phyloP scores from a whole-genome alignment of 2,797 vertebrate species.

The Girardinus metallicus region DNA sequence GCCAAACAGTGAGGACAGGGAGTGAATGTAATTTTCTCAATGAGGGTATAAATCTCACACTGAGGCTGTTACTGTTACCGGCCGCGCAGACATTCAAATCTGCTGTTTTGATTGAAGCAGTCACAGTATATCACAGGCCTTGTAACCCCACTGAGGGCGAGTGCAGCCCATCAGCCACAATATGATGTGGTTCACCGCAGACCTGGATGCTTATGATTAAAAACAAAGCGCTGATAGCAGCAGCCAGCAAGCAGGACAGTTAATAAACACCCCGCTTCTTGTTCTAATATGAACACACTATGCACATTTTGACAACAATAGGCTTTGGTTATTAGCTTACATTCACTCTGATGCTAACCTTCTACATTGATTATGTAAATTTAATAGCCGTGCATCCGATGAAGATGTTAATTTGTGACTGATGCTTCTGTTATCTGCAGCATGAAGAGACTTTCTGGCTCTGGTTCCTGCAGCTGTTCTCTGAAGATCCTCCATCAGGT shows the following conservation, averaged over 20 bases:
- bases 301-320: conserved; percentile 57
- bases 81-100: conserved; percentile 79
- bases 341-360: conserved; percentile 72
- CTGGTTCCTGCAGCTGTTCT: not conserved
- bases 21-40: conserved; percentile 81
- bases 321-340: conserved; percentile 75
- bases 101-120: conserved; percentile 82
- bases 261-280: conserved; percentile 28
- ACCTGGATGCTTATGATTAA: conserved; percentile 80
- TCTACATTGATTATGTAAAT: conserved; percentile 73
- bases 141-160: conserved; percentile 80
- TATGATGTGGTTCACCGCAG: conserved; percentile 72
- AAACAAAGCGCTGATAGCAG: conserved; percentile 77
- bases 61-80: conserved; percentile 71
- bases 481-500: not conserved
- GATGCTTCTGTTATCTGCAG: conserved; percentile 39
- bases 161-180: conserved; percentile 76
- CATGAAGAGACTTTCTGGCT: conserved; percentile 1
- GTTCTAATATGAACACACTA: conserved; percentile 17
- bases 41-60: conserved; percentile 78
- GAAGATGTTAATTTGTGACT: conserved; percentile 65
- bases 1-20: conserved; percentile 77
- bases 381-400: conserved; percentile 69
- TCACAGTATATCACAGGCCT: conserved; percentile 74
- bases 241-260: conserved; percentile 29